Percentiles rank a stretch among this genome's conserved stretches.
Evolutionary conservation across 2,113 vertebrate species (phyloP).

Genomic region (Fukomys damarensis): DNA sequence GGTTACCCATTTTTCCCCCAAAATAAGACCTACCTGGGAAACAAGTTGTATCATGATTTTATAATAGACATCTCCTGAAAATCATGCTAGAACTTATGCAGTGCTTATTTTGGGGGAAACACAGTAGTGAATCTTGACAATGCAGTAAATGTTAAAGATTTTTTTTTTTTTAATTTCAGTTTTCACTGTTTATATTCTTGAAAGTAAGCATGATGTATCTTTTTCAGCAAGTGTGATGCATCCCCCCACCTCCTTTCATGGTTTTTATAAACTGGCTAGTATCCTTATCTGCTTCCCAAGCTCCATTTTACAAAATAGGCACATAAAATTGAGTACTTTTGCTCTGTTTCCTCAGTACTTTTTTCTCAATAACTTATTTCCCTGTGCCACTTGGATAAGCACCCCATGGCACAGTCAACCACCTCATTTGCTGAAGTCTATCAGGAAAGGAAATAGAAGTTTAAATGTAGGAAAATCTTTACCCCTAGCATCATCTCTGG

Average conservation of each 20-base stretch:
- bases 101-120: not conserved
- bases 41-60: not conserved
- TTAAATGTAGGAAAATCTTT: not conserved
- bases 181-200: constrained; percentile 25
- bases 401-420: not conserved
- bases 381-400: not conserved
- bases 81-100: not conserved
- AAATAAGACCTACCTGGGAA: not conserved
- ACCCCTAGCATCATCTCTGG: not conserved
- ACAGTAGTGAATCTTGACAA: not conserved
- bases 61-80: not conserved
- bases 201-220: not conserved
- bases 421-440: not conserved
- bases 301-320: not conserved
- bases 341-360: constrained; percentile 28
- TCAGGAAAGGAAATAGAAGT: not conserved
- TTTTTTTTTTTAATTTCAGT: no score
- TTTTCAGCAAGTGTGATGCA: not conserved
- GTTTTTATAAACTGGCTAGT: not conserved
- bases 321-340: not conserved
- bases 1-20: not conserved
- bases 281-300: not conserved
- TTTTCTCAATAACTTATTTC: constrained; percentile 29
- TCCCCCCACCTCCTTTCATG: constrained; percentile 30
- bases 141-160: not conserved